These are phyloP conservation scores for Cantharis nigra DNA, from an alignment of 2,888 invertebrate species.

Conservation along the genomic window DNA sequence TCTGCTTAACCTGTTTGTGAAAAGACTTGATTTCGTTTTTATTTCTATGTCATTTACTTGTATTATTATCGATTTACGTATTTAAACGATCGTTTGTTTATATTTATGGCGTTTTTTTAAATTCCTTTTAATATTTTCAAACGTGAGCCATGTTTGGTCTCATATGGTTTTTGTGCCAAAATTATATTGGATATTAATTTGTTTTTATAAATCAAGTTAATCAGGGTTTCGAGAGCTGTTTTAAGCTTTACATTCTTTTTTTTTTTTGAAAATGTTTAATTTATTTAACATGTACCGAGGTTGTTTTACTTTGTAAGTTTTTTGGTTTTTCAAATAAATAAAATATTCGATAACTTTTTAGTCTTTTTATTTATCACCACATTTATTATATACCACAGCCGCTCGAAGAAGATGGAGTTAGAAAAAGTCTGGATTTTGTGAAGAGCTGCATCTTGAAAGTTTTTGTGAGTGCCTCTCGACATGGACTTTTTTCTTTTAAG, in stretches of 20 bases:
- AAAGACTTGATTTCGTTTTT: constrained; percentile 25
- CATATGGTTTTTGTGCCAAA: constrained; percentile 27
- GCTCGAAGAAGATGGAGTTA: too few species aligned
- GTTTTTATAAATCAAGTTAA: constrained; percentile 54
- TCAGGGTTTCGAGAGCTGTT: constrained; percentile 63
- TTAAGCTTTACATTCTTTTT: constrained; percentile 51
- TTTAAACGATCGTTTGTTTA: constrained; percentile 10
- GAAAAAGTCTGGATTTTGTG: too few species aligned
- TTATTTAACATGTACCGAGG: constrained; percentile 57
- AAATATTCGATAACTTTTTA: constrained; percentile 27
- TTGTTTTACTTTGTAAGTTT: constrained; percentile 58
- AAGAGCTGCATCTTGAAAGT: too few species aligned
- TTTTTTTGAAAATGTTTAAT: constrained; percentile 56
- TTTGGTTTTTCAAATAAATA: constrained; percentile 57
- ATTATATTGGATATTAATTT: constrained; percentile 47
- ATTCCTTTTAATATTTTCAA: background rate
- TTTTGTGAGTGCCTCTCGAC: too few species aligned
- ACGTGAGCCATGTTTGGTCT: background rate
- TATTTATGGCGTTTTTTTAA: constrained; percentile 8
- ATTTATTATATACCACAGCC: background rate
- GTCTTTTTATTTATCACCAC: background rate
- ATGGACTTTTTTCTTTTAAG: too few species aligned
- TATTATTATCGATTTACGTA: constrained; percentile 27
- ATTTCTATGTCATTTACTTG: background rate
- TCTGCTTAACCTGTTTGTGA: constrained; percentile 52